Conservation (phyloP, 2,797 vertebrate genomes). For the Pelobates cultripes region DNA sequence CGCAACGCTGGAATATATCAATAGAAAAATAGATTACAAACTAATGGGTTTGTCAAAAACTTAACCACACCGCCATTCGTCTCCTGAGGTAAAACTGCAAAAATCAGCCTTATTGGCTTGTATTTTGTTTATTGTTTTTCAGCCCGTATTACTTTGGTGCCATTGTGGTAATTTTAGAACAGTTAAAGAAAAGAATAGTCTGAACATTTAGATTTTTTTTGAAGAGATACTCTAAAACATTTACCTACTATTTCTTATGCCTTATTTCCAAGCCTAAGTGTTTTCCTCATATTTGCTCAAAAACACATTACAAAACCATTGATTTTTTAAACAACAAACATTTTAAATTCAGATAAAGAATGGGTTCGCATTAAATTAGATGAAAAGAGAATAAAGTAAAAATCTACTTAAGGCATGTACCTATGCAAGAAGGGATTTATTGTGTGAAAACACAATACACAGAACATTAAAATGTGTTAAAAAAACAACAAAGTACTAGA, state of each 20-base stretch:
- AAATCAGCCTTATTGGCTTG: too few species aligned
- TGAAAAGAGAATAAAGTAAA: constrained; percentile 20
- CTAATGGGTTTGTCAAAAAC: too few species aligned
- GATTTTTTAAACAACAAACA: constrained; percentile 17
- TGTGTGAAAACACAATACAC: constrained; percentile 20
- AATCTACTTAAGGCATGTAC: constrained; percentile 1
- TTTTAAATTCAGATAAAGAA: constrained; percentile 30
- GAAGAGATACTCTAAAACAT: neutral
- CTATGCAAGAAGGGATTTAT: constrained; percentile 14
- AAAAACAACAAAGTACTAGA: too few species aligned
- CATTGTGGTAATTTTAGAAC: neutral
- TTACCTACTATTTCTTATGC: neutral
- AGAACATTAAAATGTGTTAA: constrained; percentile 10
- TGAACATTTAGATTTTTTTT: neutral
- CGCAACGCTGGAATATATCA: too few species aligned
- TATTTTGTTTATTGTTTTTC: too few species aligned
- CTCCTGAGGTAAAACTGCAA: too few species aligned
- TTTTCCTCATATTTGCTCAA: neutral
- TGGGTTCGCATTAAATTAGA: constrained; percentile 23
- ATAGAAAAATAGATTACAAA: too few species aligned
- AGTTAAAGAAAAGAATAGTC: neutral
- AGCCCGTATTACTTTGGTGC: too few species aligned
- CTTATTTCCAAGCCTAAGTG: neutral
- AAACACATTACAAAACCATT: constrained; percentile 41
- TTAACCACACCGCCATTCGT: too few species aligned